Conservation (phyloP, 1,140 invertebrate species). For the Lasioglossum baleicum region DNA sequence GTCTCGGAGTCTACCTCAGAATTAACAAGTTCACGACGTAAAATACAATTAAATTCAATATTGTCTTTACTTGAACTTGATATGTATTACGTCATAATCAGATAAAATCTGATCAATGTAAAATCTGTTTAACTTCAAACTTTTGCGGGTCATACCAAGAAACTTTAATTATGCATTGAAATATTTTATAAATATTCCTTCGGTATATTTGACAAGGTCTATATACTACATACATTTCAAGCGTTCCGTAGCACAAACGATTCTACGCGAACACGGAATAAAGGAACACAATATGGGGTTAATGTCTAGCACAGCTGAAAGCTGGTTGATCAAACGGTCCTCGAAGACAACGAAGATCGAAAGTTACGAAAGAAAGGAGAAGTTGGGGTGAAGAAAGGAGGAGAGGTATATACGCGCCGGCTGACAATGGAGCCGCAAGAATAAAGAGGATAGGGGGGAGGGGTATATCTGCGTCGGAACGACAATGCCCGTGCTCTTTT, state of each 20-base stretch:
- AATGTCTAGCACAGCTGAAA: background rate
- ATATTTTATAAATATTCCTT: too few species aligned
- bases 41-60: too few species aligned
- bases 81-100: too few species aligned
- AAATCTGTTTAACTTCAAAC: too few species aligned
- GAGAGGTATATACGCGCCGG: background rate
- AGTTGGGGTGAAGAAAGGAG: background rate
- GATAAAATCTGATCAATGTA: too few species aligned
- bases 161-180: too few species aligned
- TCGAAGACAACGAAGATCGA: slow-evolving; percentile 18
- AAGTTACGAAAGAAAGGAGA: slow-evolving; percentile 15
- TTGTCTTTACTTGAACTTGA: too few species aligned
- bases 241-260: background rate
- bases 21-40: too few species aligned
- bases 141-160: too few species aligned
- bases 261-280: background rate
- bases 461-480: slow-evolving; percentile 55
- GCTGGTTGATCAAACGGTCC: background rate
- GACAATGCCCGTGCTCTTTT: slow-evolving; percentile 65
- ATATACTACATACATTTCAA: too few species aligned
- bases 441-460: slow-evolving; percentile 37
- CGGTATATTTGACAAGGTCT: too few species aligned
- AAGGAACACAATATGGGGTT: background rate
- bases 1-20: too few species aligned
- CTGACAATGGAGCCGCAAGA: slow-evolving; percentile 51